Conservation (phyloP, 2,888 invertebrate species). For the Ectemnius cavifrons region DNA sequence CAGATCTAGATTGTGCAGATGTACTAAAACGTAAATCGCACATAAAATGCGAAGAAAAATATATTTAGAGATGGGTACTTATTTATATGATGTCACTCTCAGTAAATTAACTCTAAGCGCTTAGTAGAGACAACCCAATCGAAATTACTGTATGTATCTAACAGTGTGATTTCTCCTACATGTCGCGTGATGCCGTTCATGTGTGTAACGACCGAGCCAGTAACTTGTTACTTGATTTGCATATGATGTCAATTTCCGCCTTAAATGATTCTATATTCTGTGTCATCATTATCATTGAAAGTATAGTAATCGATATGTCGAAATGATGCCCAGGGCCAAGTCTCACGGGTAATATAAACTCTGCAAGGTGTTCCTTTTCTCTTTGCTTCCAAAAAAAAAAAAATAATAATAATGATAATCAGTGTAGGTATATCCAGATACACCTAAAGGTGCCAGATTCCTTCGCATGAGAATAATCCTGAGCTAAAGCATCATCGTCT, state of each 20-base stretch:
- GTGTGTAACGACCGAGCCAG: constrained; percentile 47
- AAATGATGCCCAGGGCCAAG: constrained; percentile 23
- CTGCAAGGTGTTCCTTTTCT: constrained; percentile 32
- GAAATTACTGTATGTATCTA: constrained; percentile 54
- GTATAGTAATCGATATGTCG: constrained; percentile 26
- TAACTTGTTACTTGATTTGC: constrained; percentile 50
- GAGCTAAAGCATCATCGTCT: background rate
- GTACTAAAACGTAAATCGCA: constrained; percentile 35
- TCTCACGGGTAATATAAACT: constrained; percentile 23
- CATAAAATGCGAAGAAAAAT: constrained; percentile 40
- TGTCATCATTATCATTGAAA: constrained; percentile 43
- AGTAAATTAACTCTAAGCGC: constrained; percentile 58
- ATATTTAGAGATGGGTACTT: constrained; percentile 48
- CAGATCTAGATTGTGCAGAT: constrained; percentile 4
- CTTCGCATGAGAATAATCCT: constrained; percentile 15
- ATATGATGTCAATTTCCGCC: constrained; percentile 41
- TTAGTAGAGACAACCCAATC: constrained; percentile 55
- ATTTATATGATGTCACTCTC: constrained; percentile 50
- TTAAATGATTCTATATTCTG: constrained; percentile 40
- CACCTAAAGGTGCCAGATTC: constrained; percentile 18
- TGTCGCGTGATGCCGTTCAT: constrained; percentile 49
- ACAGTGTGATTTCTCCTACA: constrained; percentile 46
- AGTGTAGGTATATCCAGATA: constrained; percentile 7
- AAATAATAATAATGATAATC: background rate
- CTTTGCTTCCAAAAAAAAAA: constrained; percentile 23